Conservation (phyloP, 2,797 vertebrate genomes). For the Luscinia luscinia region DNA sequence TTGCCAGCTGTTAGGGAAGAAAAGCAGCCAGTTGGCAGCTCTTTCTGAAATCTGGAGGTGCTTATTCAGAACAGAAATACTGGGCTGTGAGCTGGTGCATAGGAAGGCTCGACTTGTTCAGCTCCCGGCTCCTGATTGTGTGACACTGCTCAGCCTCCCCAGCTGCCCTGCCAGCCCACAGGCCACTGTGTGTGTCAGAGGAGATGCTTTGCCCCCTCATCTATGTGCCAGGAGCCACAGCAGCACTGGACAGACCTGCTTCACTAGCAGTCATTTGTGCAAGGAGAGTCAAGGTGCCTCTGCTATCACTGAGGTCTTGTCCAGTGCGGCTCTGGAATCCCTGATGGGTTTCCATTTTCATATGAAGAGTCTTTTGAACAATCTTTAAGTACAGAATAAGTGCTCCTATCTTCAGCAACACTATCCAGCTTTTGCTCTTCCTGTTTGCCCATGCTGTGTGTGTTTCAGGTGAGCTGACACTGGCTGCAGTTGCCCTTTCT, state of each 20-base stretch:
- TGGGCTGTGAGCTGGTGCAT: neutral
- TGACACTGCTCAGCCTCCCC: neutral
- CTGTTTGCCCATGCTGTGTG: neutral
- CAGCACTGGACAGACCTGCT: neutral
- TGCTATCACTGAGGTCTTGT: neutral
- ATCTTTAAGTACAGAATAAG: neutral
- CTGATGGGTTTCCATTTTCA: neutral
- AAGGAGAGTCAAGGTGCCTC: neutral
- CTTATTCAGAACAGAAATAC: neutral
- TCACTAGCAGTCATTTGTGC: neutral
- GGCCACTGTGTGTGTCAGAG: rapidly evolving
- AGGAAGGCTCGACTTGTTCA: neutral
- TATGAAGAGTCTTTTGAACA: neutral
- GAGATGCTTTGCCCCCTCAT: neutral
- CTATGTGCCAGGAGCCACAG: neutral
- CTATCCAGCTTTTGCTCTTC: neutral
- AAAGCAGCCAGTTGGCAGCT: neutral
- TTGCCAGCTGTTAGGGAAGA: neutral
- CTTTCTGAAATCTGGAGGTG: neutral
- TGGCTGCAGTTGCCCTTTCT: neutral
- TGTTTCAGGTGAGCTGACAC: neutral
- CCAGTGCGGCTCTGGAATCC: neutral
- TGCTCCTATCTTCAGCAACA: neutral
- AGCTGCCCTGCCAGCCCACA: neutral
- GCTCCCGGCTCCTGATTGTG: neutral